Conservation (phyloP, 2,888 invertebrate species). For the Trimorus sp. region DNA sequence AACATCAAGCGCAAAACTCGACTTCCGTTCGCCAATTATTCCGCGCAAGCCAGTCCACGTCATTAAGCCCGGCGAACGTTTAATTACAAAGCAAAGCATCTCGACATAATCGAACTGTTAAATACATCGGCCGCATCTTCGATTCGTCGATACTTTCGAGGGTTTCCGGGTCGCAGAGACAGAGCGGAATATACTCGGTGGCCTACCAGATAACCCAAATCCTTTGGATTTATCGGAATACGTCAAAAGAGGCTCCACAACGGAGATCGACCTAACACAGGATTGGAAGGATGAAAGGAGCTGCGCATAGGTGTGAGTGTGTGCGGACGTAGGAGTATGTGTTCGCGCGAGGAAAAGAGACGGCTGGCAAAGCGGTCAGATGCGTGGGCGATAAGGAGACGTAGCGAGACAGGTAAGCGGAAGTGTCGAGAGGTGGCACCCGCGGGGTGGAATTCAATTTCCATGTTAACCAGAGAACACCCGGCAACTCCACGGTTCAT, state of each 20-base stretch:
- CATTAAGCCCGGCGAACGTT: conserved; percentile 16
- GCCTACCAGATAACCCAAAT: conserved; percentile 69
- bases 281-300: conserved; percentile 62
- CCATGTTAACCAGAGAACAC: conserved; percentile 73
- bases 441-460: conserved; percentile 75
- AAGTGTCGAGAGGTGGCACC: conserved; percentile 69
- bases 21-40: conserved; percentile 18
- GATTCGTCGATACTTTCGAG: conserved; percentile 42
- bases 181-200: conserved; percentile 55
- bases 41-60: conserved; percentile 3
- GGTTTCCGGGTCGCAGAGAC: conserved; percentile 34
- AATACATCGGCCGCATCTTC: conserved; percentile 44
- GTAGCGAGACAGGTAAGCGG: conserved; percentile 59
- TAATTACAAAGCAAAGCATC: conserved; percentile 45
- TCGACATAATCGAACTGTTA: conserved; percentile 38
- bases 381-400: conserved; percentile 49
- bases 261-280: conserved; percentile 58
- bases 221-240: conserved; percentile 69
- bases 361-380: conserved; percentile 39
- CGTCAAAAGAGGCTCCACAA: conserved; percentile 63
- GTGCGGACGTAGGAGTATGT: not conserved
- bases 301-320: conserved; percentile 16
- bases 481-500: conserved; percentile 49
- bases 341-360: conserved; percentile 39
- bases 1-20: not conserved